These are phyloP conservation scores for Drosophila pruinosa DNA, from an alignment of 1,140 invertebrate species.

Conservation along the genomic window DNA sequence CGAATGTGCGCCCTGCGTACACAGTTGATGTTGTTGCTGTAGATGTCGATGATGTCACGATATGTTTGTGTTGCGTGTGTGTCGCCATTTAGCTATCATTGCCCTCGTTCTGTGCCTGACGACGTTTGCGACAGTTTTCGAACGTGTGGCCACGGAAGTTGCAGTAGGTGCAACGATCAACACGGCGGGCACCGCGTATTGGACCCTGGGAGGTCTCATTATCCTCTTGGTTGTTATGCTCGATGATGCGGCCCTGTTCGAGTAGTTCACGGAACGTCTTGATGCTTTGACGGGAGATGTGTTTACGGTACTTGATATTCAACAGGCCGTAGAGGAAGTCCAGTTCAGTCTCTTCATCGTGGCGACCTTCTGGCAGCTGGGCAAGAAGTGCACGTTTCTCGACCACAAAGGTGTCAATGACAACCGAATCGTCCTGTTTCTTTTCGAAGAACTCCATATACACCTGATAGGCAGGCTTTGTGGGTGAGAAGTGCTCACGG, in stretches of 20 bases:
- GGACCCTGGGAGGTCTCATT: slow-evolving; percentile 26
- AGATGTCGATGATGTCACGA: slow-evolving; percentile 25
- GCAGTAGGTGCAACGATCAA: slow-evolving; percentile 62
- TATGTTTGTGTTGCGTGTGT: not conserved
- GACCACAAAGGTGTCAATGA: slow-evolving; percentile 75
- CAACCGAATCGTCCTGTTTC: slow-evolving; percentile 59
- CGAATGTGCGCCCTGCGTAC: slow-evolving; percentile 22
- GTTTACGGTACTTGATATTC: slow-evolving; percentile 73
- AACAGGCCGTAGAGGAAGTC: slow-evolving; percentile 77
- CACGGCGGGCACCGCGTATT: slow-evolving; percentile 37
- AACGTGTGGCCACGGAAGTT: slow-evolving; percentile 67
- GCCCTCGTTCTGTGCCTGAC: slow-evolving; percentile 3
- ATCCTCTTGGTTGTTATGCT: slow-evolving; percentile 66
- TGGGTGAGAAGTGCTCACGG: slow-evolving; percentile 72
- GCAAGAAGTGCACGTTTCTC: slow-evolving; percentile 76
- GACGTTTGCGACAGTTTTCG: slow-evolving; percentile 60
- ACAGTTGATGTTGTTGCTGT: slow-evolving; percentile 8
- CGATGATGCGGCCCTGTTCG: slow-evolving; percentile 74
- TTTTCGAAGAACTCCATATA: slow-evolving; percentile 76
- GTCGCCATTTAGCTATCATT: slow-evolving; percentile 24
- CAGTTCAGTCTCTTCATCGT: slow-evolving; percentile 74
- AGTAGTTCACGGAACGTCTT: slow-evolving; percentile 66
- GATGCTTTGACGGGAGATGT: slow-evolving; percentile 62
- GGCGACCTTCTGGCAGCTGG: slow-evolving; percentile 68
- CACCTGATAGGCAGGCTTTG: slow-evolving; percentile 73